Base-by-base conservation (phyloP, 2,797 vertebrate genomes). In the Phrynocephalus forsythii region DNA sequence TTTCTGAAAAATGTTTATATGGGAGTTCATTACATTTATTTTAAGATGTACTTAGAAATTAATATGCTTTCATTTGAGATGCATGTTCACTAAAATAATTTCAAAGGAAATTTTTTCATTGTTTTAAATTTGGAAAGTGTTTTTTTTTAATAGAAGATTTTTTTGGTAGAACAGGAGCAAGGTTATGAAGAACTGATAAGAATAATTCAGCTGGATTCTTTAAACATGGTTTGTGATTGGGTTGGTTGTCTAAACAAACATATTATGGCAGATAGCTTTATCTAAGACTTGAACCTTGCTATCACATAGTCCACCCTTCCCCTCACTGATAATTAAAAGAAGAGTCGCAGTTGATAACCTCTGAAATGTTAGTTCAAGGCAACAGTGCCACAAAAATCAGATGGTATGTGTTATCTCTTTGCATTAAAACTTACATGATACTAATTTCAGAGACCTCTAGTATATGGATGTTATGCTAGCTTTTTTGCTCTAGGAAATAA, bases 271-370 rank as follows among this genome's bases (percentile, higher is more conserved):
- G 90, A 94, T 90, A 95, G 95, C 94, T 97, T 98, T 97, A 97
- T 97, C 97, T 96, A 93, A 90, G 94, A 96, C 94, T 93, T 96
- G 94, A 94, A 94, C 94, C 94, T 96, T 95, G 96, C 97, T 97
- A 97, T 97, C 95, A 93, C 95, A 95, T 90, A 22, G 83, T 94
- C 95, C 94, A 93, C 94, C 97, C 97, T 96, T 94, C 94, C 88
- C 98, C 97, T 93, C 94, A 96, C 97, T 97, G 96, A 96, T 96
- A 92, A 93, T 95, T 95, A 89, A 96, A 96, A 96, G 95, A 98
- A 97, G 91, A 94, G 92, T 96, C 95, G 82, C 92, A 92, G 89
- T 91, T 7, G 95, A 96, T 96, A 95, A 96, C 95, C 94, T 96
- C 91, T 96, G 94, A 84, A 90, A 90, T 95, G 92, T 91, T 93